phyloP scores from a whole-genome alignment of 2,797 vertebrate genomes.

The Pygocentrus nattereri region DNA sequence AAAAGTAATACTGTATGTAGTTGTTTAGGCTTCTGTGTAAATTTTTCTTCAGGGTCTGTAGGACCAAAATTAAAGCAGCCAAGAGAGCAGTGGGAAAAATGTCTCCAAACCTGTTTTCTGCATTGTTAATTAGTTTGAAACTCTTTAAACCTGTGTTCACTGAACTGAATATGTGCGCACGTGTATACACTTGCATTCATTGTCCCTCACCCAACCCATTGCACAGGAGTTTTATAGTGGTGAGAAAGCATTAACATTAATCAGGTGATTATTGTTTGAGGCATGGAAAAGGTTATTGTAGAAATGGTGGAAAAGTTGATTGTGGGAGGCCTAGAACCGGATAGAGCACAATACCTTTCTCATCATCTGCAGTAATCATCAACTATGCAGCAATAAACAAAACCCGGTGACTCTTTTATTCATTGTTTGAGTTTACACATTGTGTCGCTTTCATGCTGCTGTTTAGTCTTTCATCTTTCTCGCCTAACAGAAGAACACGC shows the following conservation, averaged over 20 bases:
- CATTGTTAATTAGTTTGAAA: not conserved
- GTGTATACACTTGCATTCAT: not conserved
- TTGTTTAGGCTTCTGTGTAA: too few relatives aligned
- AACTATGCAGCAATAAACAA: constrained; percentile 60
- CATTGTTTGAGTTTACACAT: constrained; percentile 39
- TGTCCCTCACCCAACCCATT: not conserved
- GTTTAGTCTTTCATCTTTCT: constrained; percentile 42
- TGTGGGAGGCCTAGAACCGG: constrained; percentile 68
- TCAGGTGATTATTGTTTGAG: constrained; percentile 35
- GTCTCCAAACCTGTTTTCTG: not conserved
- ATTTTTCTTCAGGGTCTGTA: not conserved
- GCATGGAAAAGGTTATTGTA: constrained; percentile 34
- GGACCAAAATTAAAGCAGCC: not conserved
- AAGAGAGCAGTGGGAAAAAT: not conserved
- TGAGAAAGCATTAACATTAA: not conserved
- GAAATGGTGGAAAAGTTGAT: constrained; percentile 58
- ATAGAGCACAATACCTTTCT: constrained; percentile 69
- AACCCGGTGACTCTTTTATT: constrained; percentile 31
- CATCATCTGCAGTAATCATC: constrained; percentile 62
- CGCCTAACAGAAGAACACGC: constrained; percentile 34
- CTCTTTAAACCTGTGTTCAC: constrained; percentile 7
- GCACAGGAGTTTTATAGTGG: not conserved
- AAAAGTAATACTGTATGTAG: too few relatives aligned
- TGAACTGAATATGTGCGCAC: not conserved
- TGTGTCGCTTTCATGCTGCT: constrained; percentile 18